Percentiles rank a stretch among this genome's conserved stretches.
Conservation (phyloP, 2,113 vertebrate genomes). For the Melanotaenia duboulayi region DNA sequence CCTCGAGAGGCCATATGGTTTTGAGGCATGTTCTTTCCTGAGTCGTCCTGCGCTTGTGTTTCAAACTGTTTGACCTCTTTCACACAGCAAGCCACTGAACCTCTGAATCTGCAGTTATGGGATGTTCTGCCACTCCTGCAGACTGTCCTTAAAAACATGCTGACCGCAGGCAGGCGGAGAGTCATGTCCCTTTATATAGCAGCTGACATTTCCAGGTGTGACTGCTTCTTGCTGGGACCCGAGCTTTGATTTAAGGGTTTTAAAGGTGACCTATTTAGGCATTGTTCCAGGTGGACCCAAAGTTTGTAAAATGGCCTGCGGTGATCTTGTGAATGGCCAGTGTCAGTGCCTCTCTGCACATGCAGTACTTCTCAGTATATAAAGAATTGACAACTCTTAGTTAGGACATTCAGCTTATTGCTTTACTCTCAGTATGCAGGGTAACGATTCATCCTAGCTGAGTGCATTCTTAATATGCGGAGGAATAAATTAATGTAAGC, state of each 20-base stretch:
- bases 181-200: conserved; percentile 46
- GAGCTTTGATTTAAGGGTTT: conserved; percentile 59
- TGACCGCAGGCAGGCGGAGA: conserved; percentile 39
- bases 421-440: conserved; percentile 26
- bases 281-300: conserved; percentile 41
- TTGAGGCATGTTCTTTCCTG: not conserved
- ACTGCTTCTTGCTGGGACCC: conserved; percentile 26
- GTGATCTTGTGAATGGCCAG: conserved; percentile 40
- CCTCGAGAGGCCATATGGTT: not conserved
- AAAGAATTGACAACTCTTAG: conserved; percentile 48
- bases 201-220: conserved; percentile 50
- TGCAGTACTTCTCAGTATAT: conserved; percentile 31
- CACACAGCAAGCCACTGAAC: conserved; percentile 18
- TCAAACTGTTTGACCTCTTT: conserved; percentile 22
- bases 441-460: conserved; percentile 17
- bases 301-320: conserved; percentile 27
- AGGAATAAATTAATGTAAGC: conserved; percentile 29
- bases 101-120: conserved; percentile 47
- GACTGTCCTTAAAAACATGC: conserved; percentile 54
- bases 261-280: conserved; percentile 68
- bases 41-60: not conserved
- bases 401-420: not conserved
- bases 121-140: conserved; percentile 32
- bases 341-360: conserved; percentile 21
- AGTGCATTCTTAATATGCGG: not conserved